Conservation (phyloP, 2,888 invertebrate genomes). For the Lepidocyrtoides sp. region DNA sequence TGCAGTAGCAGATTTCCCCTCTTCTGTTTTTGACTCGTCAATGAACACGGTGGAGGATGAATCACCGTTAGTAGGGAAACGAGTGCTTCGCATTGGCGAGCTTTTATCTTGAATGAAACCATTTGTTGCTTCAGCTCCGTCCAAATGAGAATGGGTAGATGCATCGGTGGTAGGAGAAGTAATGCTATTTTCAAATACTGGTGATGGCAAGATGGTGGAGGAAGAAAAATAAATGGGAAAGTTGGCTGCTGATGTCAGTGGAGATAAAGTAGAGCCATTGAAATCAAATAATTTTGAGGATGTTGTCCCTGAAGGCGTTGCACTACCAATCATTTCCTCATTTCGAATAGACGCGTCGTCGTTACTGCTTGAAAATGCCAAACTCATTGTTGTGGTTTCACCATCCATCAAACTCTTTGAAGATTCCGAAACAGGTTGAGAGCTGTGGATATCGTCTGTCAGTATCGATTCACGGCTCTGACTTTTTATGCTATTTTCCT, state of each 20-base stretch:
- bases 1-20: not conserved
- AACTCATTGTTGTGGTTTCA: no score
- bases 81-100: not conserved
- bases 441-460: not conserved
- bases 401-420: not conserved
- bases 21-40: constrained; percentile 22
- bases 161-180: not conserved
- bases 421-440: not conserved
- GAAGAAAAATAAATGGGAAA: not conserved
- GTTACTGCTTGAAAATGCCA: not conserved
- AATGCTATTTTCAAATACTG: not conserved
- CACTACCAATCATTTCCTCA: not conserved
- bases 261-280: not conserved
- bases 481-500: no score
- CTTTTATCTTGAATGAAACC: not conserved
- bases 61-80: not conserved
- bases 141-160: not conserved
- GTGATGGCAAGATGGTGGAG: not conserved
- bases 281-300: constrained; percentile 1
- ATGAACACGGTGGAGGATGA: not conserved
- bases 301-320: not conserved
- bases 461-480: not conserved
- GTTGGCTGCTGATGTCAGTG: not conserved
- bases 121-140: constrained; percentile 38
- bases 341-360: not conserved